Base-by-base conservation (phyloP, 2,888 invertebrate genomes). In the Morpho achilles region DNA sequence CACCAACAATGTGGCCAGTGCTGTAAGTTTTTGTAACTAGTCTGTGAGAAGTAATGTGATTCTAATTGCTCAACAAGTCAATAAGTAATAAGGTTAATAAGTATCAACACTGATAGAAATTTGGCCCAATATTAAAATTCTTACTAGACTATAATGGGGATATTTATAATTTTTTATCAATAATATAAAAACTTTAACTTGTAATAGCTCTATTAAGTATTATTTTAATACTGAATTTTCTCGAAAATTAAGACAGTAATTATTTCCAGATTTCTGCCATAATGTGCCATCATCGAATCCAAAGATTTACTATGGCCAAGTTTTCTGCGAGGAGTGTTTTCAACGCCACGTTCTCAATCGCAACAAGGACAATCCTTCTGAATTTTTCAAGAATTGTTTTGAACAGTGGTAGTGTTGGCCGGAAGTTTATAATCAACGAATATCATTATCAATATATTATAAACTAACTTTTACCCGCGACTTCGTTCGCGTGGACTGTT, bases 271-370 rank as follows among this genome's bases (percentile, higher is more conserved):
- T 58, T 79, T 81, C 66, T 88, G 89, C 68, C 85, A 81, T 59
- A 58, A 69, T 7, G 74, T 83, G 2, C 89, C 89, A 0, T 80
- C 69, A 3, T 65, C 75, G 5, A 80, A 79, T 55, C 63, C 82
- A 9, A 87, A 89, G 69, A 85, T 89, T 50, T 89, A 88, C 68
- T 88, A 87, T 66, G 89, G 89, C 2, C 88, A 88, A 68, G 82
- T 87, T 2, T 89, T 89, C 64, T 89, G 89, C 58, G 88, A 88
- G 56, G 80, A 82, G 0, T 89, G 89, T 66, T 89, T 89, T 68
- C 70, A 87, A 43, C 75, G 76, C 43, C 80, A 83, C 60, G 79
- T 89, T 2, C 59, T 89, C 7, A 80, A 70, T 50, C 79, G 77
- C 7, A 80, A 69, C 52, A 74, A 74, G 53, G 86, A 88, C 58